Base-by-base conservation (phyloP, 1,140 invertebrate genomes). In the Nomia melanderi region DNA sequence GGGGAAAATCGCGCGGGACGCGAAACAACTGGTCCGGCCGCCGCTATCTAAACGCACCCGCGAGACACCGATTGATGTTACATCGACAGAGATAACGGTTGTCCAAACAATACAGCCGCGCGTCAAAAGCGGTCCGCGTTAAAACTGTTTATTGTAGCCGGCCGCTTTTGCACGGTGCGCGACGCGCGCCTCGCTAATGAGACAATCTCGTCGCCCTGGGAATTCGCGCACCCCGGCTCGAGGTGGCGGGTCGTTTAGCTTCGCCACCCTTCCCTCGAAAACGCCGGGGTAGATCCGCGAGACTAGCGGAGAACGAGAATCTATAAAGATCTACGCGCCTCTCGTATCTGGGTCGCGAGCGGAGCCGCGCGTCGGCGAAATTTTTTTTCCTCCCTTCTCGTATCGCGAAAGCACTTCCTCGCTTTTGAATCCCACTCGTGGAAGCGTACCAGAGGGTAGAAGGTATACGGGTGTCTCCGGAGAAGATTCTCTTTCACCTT, bases 61-160 rank as follows among this genome's bases (percentile, higher is more conserved):
- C 75, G 67, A 44, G 41, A 78, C 73, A 78, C 64, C 81, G 76
- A 83, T 83, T 72, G 70, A 82, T 78, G 76, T 75, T 82, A 83
- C 81, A 82, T 44, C 81, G 76, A 82, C 80, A 44, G 27, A 70
- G 76, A 82, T 83, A 83, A 83, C 78, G 63, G 81, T n/a, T 82
- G 63, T 78, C 65, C 80, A 82, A 83, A 83, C 81, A 83, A 78
- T 74, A 70, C 57, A 50, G 20, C 50, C 44, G 29, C 47, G 54
- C 79, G 69, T 82, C 81, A 82, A 66, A 56, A 70, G 39, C 75
- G 62, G 27, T 65, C n/a, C 33, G 66, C 71, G 65, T 69, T 75
- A 67, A 83, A 83, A 83, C 69, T 53, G 75, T 82, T 82, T 78
- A 80, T 82, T 47, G 57, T 36, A 64, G 59, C n/a, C 29, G 62